phyloP scores from a whole-genome alignment of 2,797 vertebrate species.

The Aldrovandia affinis region DNA sequence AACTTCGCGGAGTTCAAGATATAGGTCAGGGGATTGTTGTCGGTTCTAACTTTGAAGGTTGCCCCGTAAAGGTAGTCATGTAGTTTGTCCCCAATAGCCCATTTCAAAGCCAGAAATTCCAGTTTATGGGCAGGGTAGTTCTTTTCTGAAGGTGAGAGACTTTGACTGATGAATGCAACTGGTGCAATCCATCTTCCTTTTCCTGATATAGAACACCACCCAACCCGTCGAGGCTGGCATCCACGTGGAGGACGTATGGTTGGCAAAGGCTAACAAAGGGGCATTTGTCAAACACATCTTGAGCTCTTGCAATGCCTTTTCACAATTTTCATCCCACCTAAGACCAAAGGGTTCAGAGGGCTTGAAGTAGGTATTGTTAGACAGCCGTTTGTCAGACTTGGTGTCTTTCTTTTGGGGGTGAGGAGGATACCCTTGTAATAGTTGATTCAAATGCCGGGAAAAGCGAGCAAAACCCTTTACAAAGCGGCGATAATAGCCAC shows the following conservation, averaged over 20 bases:
- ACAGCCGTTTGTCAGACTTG: too few species aligned
- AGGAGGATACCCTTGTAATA: background rate
- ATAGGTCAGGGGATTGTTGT: background rate
- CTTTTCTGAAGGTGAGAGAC: background rate
- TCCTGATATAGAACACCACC: background rate
- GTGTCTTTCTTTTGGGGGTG: background rate
- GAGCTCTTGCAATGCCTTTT: too few species aligned
- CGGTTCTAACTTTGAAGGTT: background rate
- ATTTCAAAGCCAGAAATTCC: background rate
- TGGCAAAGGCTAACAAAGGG: too few species aligned
- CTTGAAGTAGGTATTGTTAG: background rate
- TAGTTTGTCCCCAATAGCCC: background rate
- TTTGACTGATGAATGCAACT: background rate
- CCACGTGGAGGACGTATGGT: background rate
- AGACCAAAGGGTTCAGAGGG: background rate
- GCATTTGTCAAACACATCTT: too few species aligned
- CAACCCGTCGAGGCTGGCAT: background rate
- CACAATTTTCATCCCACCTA: too few species aligned
- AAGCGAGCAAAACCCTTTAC: conserved; percentile 26
- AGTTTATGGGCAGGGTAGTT: background rate
- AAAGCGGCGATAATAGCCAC: conserved; percentile 33
- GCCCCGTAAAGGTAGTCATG: background rate
- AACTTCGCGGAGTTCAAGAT: background rate
- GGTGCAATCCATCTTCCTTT: background rate
- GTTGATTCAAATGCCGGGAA: too few species aligned